Evolutionary conservation across 2,797 vertebrate species (phyloP).

Genomic region (Agapornis canus): DNA sequence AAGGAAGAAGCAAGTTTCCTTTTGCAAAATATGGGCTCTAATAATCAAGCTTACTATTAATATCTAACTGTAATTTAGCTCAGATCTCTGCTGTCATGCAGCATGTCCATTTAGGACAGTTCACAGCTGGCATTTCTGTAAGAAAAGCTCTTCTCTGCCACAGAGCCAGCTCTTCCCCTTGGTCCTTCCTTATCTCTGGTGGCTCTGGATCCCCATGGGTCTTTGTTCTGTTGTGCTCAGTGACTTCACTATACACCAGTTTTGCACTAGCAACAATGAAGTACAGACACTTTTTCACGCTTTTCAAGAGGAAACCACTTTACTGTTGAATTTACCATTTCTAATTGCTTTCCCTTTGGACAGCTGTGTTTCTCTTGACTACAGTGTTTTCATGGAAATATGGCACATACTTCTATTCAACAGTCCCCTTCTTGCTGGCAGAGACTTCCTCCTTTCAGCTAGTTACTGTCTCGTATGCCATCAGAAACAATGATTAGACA

Average conservation of each 20-base stretch:
- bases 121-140: neutral
- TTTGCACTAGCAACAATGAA: neutral
- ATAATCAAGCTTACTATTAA: neutral
- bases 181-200: neutral
- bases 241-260: neutral
- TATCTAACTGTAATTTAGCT: neutral
- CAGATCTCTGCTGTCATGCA: neutral
- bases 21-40: neutral
- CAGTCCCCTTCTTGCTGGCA: neutral
- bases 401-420: neutral
- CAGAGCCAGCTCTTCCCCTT: neutral
- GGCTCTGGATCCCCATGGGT: neutral
- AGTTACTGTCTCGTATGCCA: neutral
- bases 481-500: neutral
- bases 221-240: neutral
- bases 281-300: neutral
- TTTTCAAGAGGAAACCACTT: neutral
- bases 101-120: accelerated
- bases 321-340: neutral
- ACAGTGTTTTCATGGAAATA: neutral
- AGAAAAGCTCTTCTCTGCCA: neutral
- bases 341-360: neutral
- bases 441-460: neutral
- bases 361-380: neutral
- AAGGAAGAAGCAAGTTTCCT: neutral